Percentiles rank a stretch among this genome's conserved stretches.
Evolutionary conservation across 2,888 invertebrate genomes (phyloP).

Genomic region (Drosophila falleni): DNA sequence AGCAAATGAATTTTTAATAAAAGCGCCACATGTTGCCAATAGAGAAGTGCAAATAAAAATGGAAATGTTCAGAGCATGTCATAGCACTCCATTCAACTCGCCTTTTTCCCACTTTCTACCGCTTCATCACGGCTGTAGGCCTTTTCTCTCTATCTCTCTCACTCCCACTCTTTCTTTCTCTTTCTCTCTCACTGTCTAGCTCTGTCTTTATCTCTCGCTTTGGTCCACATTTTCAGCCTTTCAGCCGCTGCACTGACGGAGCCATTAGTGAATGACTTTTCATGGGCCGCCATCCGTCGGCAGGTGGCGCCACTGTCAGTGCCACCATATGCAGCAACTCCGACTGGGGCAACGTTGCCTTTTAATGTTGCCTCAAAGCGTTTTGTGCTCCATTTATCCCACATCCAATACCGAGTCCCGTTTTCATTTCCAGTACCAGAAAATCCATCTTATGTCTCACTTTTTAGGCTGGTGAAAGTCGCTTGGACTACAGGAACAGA

Average conservation of each 20-base stretch:
- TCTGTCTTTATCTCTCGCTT: not conserved
- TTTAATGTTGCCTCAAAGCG: conserved; percentile 73
- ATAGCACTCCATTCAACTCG: conserved; percentile 35
- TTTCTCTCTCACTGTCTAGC: not conserved
- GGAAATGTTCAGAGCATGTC: conserved; percentile 50
- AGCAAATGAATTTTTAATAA: conserved; percentile 82
- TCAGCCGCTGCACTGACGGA: conserved; percentile 59
- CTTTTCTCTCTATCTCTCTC: not conserved
- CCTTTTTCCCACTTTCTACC: not conserved
- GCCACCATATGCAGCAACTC: conserved; percentile 16
- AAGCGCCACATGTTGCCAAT: conserved; percentile 81
- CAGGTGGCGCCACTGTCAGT: conserved; percentile 56
- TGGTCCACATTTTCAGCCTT: conserved; percentile 16
- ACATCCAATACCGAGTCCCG: not conserved
- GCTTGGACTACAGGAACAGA: not conserved
- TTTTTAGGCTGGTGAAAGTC: conserved; percentile 27
- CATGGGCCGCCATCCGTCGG: conserved; percentile 38
- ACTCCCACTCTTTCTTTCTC: not conserved
- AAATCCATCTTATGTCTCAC: conserved; percentile 17
- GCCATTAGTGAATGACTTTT: conserved; percentile 80
- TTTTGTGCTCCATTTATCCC: conserved; percentile 68
- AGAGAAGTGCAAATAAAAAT: conserved; percentile 70
- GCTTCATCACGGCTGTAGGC: not conserved
- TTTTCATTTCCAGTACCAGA: not conserved
- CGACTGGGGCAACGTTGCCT: conserved; percentile 41